These are phyloP conservation scores for Mico argentatus DNA, from an alignment of 2,797 vertebrate species.

Conservation along the genomic window DNA sequence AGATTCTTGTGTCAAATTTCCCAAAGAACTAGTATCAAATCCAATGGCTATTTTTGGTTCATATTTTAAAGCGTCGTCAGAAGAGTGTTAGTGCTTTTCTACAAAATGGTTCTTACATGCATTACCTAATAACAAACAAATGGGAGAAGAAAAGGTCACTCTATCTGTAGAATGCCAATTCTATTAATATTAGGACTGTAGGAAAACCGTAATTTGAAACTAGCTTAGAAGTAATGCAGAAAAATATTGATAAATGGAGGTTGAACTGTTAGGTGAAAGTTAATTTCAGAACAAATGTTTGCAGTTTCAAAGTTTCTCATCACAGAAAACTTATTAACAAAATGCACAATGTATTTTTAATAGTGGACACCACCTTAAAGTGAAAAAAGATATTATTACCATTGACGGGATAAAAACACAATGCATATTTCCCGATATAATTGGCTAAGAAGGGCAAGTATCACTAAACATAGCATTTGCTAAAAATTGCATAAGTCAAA, in stretches of 20 bases:
- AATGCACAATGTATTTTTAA: background rate
- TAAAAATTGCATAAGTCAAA: background rate
- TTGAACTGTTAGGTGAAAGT: background rate
- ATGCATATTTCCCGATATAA: background rate
- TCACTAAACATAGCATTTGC: background rate
- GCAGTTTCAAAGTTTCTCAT: background rate
- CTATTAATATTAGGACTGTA: background rate
- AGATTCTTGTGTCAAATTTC: background rate
- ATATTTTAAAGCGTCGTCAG: background rate
- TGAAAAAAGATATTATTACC: background rate
- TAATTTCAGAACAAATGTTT: background rate
- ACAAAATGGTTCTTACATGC: background rate
- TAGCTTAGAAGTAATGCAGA: background rate
- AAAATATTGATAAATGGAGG: background rate
- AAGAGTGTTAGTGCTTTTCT: background rate
- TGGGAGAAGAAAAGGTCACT: background rate
- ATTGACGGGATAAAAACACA: background rate
- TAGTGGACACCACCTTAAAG: background rate
- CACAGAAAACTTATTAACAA: background rate
- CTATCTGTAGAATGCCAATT: background rate
- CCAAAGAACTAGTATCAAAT: background rate
- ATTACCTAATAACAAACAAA: background rate
- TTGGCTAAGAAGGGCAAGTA: background rate
- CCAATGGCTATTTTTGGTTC: background rate
- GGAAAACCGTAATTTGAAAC: background rate